Evolutionary conservation across 2,113 vertebrate genomes (phyloP).

Genomic region (pig (Sus scrofa)): DNA sequence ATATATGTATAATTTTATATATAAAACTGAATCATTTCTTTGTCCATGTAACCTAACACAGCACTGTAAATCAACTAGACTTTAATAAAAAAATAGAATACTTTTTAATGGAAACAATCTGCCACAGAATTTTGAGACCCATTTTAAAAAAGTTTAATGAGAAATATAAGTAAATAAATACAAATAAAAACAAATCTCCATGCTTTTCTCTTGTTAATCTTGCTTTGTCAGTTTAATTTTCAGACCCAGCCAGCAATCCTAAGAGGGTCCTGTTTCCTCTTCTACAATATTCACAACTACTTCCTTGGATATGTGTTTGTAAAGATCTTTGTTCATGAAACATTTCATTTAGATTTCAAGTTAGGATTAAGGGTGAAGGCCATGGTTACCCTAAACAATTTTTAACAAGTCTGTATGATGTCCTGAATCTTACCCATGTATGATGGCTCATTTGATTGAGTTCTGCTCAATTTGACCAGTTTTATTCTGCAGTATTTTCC

Average conservation of each 20-base stretch:
- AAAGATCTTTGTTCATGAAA: neutral
- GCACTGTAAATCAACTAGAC: no score
- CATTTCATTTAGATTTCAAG: conserved; percentile 37
- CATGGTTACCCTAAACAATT: neutral
- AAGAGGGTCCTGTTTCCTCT: neutral
- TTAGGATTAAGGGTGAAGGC: neutral
- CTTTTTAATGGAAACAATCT: no score
- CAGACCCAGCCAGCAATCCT: neutral
- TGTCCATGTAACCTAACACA: no score
- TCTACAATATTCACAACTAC: neutral
- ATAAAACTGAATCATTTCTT: no score
- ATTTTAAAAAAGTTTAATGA: no score
- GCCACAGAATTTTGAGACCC: no score
- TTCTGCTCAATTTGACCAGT: neutral
- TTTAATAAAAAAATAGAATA: no score
- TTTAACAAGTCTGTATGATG: neutral
- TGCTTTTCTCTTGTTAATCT: neutral
- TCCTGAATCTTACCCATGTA: neutral
- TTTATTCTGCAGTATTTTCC: conserved; percentile 25
- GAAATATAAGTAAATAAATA: no score
- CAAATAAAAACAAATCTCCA: no score
- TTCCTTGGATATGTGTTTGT: conserved; percentile 36
- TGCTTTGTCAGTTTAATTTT: conserved; percentile 1
- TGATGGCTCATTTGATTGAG: neutral
- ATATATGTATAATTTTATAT: no score